Conservation (phyloP, 2,797 vertebrate species). For the Mormyrops boulengeri region DNA sequence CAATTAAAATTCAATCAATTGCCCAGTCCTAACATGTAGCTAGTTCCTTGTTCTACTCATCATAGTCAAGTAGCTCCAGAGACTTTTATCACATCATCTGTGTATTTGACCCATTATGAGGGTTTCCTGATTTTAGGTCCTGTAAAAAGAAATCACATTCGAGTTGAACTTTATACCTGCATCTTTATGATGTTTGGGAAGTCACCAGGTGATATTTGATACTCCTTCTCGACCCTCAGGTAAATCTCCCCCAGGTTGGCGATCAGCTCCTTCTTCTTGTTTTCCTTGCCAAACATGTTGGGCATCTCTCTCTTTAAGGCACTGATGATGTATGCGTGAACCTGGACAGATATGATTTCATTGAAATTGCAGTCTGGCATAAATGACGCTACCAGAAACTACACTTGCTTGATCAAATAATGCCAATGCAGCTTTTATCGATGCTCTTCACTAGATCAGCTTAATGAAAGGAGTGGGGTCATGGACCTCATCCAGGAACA, state of each 20-base stretch:
- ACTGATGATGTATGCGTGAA: slow-evolving; percentile 64
- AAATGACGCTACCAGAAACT: not conserved
- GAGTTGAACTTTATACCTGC: slow-evolving; percentile 47
- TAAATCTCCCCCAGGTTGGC: slow-evolving; percentile 60
- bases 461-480: not conserved
- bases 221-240: slow-evolving; percentile 57
- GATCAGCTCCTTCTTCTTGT: slow-evolving; percentile 64
- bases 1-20: not conserved
- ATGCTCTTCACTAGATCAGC: not conserved
- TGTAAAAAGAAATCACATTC: not conserved
- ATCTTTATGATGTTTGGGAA: slow-evolving; percentile 62
- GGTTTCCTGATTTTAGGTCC: not conserved
- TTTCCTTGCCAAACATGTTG: slow-evolving; percentile 63
- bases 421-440: not conserved
- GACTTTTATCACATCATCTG: not conserved
- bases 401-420: not conserved
- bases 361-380: not conserved
- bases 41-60: not conserved
- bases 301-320: slow-evolving; percentile 66
- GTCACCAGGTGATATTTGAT: slow-evolving; percentile 62
- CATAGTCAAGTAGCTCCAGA: not conserved
- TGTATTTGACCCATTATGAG: not conserved
- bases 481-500: not conserved
- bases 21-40: not conserved
- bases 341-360: slow-evolving; percentile 35